Evolutionary conservation across 2,113 vertebrate genomes (phyloP).

Genomic region (Ginglymostoma cirratum): DNA sequence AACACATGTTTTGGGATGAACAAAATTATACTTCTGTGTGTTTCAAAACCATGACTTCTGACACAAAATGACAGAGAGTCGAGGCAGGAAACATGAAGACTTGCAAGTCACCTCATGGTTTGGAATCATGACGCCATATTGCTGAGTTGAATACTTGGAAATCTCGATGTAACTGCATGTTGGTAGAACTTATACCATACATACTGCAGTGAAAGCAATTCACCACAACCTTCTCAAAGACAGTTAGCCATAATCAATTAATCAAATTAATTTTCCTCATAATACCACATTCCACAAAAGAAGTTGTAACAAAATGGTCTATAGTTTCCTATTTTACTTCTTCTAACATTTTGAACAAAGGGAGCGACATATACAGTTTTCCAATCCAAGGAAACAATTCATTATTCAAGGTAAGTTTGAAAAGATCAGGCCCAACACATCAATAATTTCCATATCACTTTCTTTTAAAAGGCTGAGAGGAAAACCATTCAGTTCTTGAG

Average conservation of each 20-base stretch:
- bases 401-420: background rate
- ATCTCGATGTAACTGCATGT: background rate
- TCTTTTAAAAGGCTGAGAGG: background rate
- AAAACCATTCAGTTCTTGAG: background rate
- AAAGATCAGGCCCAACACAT: background rate
- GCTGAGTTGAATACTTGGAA: background rate
- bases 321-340: background rate
- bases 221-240: background rate
- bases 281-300: background rate
- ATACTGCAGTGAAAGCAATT: background rate
- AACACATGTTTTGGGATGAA: no score
- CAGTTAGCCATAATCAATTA: background rate
- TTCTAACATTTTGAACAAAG: background rate
- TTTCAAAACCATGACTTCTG: background rate
- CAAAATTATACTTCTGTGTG: no score
- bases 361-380: background rate
- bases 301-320: background rate
- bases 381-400: background rate
- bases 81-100: background rate
- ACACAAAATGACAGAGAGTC: background rate
- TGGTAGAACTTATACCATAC: no score
- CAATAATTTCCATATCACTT: background rate
- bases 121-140: background rate
- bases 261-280: background rate
- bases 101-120: background rate